Conservation (phyloP, 2,888 invertebrate genomes). For the Scaptomyza polygonia region DNA sequence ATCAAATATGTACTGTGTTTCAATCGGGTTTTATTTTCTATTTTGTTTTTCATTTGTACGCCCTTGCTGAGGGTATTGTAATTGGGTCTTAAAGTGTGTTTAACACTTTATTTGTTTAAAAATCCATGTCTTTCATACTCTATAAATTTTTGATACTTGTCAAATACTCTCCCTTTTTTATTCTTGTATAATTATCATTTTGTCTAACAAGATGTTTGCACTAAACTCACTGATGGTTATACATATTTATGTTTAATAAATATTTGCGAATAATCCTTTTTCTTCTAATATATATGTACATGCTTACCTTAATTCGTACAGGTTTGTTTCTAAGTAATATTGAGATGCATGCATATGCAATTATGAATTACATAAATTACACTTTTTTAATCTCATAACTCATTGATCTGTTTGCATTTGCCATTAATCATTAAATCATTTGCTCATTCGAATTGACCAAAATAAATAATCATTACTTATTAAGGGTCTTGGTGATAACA, state of each 20-base stretch:
- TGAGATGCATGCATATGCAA: slow-evolving; percentile 10
- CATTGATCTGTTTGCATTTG: slow-evolving; percentile 22
- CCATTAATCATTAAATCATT: slow-evolving; percentile 29
- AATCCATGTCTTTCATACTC: not conserved
- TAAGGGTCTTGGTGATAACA: slow-evolving; percentile 26
- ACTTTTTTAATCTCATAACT: slow-evolving; percentile 29
- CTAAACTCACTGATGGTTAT: too few species aligned
- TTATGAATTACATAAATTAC: not conserved
- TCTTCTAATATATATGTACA: not conserved
- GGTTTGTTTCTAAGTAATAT: not conserved
- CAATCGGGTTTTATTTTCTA: slow-evolving; percentile 25
- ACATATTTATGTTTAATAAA: too few species aligned
- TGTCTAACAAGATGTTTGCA: too few species aligned
- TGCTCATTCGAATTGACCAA: slow-evolving; percentile 4
- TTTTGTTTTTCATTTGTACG: not conserved
- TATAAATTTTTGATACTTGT: not conserved
- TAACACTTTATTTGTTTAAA: not conserved
- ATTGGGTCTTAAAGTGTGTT: not conserved
- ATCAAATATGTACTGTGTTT: slow-evolving; percentile 45
- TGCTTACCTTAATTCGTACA: slow-evolving; percentile 26
- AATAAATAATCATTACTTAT: slow-evolving; percentile 30
- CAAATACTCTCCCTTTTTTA: not conserved
- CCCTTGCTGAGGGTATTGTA: not conserved
- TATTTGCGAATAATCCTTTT: too few species aligned
- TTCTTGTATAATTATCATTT: not conserved